These are phyloP conservation scores for Anoplolepis gracilipes DNA, from an alignment of 1,140 invertebrate species.

Conservation along the genomic window DNA sequence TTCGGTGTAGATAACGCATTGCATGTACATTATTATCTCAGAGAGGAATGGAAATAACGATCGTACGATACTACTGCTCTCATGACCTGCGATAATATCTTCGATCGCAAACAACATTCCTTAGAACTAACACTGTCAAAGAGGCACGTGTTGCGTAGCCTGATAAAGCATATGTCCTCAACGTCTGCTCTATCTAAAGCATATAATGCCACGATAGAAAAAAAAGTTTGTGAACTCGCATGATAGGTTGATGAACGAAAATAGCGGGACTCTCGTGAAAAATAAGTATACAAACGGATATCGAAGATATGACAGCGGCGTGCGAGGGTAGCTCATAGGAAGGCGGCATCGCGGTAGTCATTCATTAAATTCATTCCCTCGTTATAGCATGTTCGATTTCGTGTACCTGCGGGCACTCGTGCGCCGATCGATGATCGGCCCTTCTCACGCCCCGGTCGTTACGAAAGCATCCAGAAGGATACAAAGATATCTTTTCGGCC, in stretches of 20 bases:
- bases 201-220: neutral
- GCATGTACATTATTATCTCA: constrained; percentile 65
- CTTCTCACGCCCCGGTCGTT: constrained; percentile 65
- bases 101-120: constrained; percentile 68
- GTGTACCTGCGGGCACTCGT: constrained; percentile 21
- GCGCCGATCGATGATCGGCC: constrained; percentile 58
- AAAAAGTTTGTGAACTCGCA: constrained; percentile 1
- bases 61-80: constrained; percentile 65
- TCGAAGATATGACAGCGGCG: constrained; percentile 20
- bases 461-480: constrained; percentile 57
- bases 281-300: neutral
- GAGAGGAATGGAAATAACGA: constrained; percentile 73
- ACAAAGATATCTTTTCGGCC: constrained; percentile 45
- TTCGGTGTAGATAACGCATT: constrained; percentile 41
- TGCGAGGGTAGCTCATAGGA: constrained; percentile 20
- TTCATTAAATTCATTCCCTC: constrained; percentile 45
- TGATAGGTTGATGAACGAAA: constrained; percentile 14
- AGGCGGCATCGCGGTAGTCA: constrained; percentile 56
- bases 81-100: constrained; percentile 63
- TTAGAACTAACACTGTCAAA: constrained; percentile 50
- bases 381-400: constrained; percentile 21
- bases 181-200: constrained; percentile 2
- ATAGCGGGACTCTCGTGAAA: neutral
- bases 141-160: constrained; percentile 11
- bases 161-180: constrained; percentile 55